phyloP scores from a whole-genome alignment of 2,888 invertebrate genomes.

The Drosophila anceps region DNA sequence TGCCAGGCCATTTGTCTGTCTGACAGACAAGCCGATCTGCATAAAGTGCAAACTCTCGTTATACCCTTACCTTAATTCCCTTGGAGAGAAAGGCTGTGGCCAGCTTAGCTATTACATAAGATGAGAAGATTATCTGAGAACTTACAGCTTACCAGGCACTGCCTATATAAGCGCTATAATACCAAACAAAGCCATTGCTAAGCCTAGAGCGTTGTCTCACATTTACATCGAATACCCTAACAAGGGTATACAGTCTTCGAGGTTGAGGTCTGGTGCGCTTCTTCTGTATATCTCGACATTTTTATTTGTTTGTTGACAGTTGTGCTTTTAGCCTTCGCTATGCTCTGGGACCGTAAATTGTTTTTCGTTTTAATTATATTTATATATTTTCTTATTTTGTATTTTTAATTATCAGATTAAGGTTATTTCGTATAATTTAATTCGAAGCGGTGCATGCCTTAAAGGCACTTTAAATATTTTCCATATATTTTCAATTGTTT shows the following conservation, averaged over 20 bases:
- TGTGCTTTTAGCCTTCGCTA: constrained; percentile 48
- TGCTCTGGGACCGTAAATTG: constrained; percentile 45
- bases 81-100: background rate
- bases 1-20: constrained; percentile 52
- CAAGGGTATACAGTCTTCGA: constrained; percentile 36
- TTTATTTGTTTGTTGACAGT: constrained; percentile 53
- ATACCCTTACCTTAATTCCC: constrained; percentile 30
- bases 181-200: background rate
- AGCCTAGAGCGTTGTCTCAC: background rate
- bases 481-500: constrained; percentile 50
- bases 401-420: constrained; percentile 77
- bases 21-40: constrained; percentile 34
- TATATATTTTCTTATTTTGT: constrained; percentile 53
- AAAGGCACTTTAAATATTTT: constrained; percentile 31
- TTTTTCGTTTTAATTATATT: constrained; percentile 62
- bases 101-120: background rate
- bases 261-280: background rate
- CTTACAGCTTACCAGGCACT: background rate
- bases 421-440: constrained; percentile 36
- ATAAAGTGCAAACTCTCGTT: constrained; percentile 39
- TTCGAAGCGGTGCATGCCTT: constrained; percentile 13
- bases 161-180: background rate
- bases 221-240: background rate
- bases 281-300: background rate
- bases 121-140: background rate